Percentiles rank a stretch among this genome's conserved stretches.
Conservation (phyloP, 2,888 invertebrate species). For the Polydrusus pterygomalis region DNA sequence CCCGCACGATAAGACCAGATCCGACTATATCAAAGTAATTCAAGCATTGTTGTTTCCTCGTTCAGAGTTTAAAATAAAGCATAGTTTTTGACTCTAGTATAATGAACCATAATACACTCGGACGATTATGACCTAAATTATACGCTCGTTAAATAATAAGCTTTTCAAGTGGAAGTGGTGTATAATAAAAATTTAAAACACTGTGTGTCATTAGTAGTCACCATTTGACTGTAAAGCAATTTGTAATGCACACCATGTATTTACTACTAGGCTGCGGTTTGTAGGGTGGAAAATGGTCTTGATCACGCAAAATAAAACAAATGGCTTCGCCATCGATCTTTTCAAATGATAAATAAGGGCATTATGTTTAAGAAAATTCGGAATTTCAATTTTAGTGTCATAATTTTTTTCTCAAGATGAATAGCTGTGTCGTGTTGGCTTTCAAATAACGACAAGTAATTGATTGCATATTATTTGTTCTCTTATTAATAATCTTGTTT, state of each 20-base stretch:
- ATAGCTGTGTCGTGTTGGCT: constrained; percentile 9
- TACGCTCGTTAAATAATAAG: too few species aligned
- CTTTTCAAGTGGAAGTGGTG: too few species aligned
- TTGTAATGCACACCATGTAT: constrained; percentile 15
- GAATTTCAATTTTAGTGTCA: constrained; percentile 13
- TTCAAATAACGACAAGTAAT: background rate
- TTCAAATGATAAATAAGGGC: constrained; percentile 20
- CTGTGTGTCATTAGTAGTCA: background rate
- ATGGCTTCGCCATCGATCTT: constrained; percentile 12
- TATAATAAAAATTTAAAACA: too few species aligned
- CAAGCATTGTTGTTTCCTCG: too few species aligned
- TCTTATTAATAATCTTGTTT: background rate
- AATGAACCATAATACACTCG: too few species aligned
- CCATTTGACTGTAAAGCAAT: constrained; percentile 2
- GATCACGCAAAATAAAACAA: constrained; percentile 20
- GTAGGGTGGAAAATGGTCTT: constrained; percentile 7
- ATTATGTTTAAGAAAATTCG: constrained; percentile 18
- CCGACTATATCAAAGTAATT: too few species aligned
- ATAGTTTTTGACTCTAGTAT: too few species aligned
- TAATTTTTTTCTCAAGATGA: constrained; percentile 7
- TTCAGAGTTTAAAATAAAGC: too few species aligned
- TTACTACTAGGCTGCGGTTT: background rate
- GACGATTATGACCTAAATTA: too few species aligned
- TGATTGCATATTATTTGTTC: background rate
- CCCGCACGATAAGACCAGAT: too few species aligned